Conservation (phyloP, 2,797 vertebrate genomes). For the Philypnodon macrostomus region DNA sequence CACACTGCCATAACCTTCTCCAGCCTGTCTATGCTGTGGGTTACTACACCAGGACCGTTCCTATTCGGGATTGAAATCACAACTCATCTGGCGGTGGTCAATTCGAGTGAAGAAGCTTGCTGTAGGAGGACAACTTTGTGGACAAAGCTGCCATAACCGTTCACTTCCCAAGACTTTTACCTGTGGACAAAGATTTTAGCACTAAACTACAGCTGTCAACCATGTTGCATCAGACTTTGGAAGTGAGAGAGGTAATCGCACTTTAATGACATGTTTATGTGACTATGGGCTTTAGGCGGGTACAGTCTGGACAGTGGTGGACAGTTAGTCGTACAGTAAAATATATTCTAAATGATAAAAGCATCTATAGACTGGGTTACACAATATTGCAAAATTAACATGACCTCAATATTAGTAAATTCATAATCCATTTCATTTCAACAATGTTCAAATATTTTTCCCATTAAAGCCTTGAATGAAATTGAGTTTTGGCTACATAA, state of each 20-base stretch:
- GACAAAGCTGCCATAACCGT: slow-evolving; percentile 15
- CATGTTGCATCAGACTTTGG: slow-evolving; percentile 67
- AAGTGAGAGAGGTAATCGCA: slow-evolving; percentile 61
- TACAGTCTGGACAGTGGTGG: too few relatives aligned
- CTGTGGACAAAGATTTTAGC: slow-evolving; percentile 32
- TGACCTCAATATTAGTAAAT: too few relatives aligned
- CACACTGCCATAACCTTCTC: slow-evolving; percentile 16
- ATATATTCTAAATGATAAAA: too few relatives aligned
- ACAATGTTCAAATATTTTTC: too few relatives aligned
- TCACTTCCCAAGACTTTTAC: background rate
- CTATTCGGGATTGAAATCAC: slow-evolving; percentile 10
- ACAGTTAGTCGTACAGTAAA: too few relatives aligned
- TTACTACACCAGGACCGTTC: slow-evolving; percentile 18
- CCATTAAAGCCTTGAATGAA: too few relatives aligned
- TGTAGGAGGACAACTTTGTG: slow-evolving; percentile 28
- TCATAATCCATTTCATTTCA: too few relatives aligned
- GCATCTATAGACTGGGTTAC: too few relatives aligned
- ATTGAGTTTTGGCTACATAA: too few relatives aligned
- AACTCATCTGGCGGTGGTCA: slow-evolving; percentile 8
- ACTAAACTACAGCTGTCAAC: slow-evolving; percentile 19
- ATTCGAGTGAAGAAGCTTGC: slow-evolving; percentile 12
- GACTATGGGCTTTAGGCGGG: too few relatives aligned
- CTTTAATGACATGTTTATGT: too few relatives aligned
- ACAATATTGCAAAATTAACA: too few relatives aligned
- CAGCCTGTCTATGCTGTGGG: slow-evolving; percentile 11